Conservation (phyloP, 1,140 invertebrate species). For the Cotesia glomerata region DNA sequence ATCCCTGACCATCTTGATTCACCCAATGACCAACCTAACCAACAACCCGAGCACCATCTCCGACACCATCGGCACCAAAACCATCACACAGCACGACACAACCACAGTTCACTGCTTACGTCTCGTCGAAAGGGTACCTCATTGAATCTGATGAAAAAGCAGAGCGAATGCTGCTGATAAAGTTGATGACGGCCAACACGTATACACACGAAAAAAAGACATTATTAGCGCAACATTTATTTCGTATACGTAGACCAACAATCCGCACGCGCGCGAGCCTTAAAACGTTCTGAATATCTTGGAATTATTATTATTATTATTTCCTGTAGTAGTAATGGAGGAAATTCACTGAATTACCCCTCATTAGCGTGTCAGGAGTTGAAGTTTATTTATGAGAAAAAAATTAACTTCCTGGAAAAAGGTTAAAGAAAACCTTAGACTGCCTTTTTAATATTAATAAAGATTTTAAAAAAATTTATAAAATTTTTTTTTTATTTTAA, state of each 20-base stretch:
- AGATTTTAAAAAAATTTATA: too few relatives aligned
- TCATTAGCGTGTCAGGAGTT: too few relatives aligned
- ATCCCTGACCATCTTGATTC: conserved; percentile 41
- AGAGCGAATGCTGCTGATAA: conserved; percentile 18
- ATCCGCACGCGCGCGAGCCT: conserved; percentile 1
- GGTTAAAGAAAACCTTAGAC: too few relatives aligned
- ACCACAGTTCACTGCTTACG: conserved; percentile 61
- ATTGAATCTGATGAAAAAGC: conserved; percentile 24
- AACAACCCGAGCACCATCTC: conserved; percentile 55
- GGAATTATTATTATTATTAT: not conserved
- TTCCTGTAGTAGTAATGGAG: not conserved
- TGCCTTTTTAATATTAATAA: too few relatives aligned
- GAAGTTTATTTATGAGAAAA: too few relatives aligned
- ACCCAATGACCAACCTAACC: conserved; percentile 50
- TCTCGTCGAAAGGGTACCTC: conserved; percentile 58
- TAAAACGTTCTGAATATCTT: not conserved
- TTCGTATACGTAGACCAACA: not conserved
- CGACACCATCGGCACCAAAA: conserved; percentile 58
- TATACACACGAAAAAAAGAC: conserved; percentile 4
- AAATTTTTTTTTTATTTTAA: too few relatives aligned
- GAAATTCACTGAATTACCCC: too few relatives aligned
- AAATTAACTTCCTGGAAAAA: too few relatives aligned
- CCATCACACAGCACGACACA: conserved; percentile 58
- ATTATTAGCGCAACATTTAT: not conserved
- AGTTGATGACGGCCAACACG: not conserved